Base-by-base conservation (phyloP, 2,797 vertebrate species). In the Poecilia picta region DNA sequence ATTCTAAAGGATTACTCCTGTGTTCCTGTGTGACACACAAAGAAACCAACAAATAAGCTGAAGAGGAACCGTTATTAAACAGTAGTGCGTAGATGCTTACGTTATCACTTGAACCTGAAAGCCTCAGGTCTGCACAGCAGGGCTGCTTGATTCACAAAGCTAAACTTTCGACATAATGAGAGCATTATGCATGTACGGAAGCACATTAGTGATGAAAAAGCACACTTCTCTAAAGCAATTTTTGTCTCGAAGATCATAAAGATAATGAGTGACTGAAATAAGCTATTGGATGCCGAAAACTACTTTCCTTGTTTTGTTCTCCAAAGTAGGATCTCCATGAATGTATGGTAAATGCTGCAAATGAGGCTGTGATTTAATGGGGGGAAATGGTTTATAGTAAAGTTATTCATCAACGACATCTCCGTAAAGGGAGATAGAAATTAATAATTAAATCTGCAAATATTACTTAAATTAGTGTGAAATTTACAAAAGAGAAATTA, bases 191-290 rank as follows among this genome's bases (percentile, higher is more conserved):
- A 62, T 36, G 18, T 53, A 33, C 47, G 16, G 43, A 6, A 28
- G 46, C 53, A 23, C 1, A 72, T 84, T 79, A 91, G 79, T 89
- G 87, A 89, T 86, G 73, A 25, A 75, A 12, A 53, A 45, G 78
- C 64, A 23, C 70, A 46, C 0, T 23, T 55, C 41, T 64, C 41
- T 79, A 53, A 79, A 83, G 45, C 23, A 20, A 74, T 88, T 47
- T n/a, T 8, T 66, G 31, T 86, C 55, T 53, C 75, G 62, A 39
- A 47, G 57, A 33, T 81, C 81, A 86, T 85, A 85, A 82, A 70
- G 64, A 62, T 80, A 87, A 87, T 80, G 43, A 84, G 80, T 78
- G 10, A 55, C 76, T 43, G n/a, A 71, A 76, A 66, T 74, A 28
- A 78, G 33, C 80, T 2, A 59, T 3, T 47, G 79, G 83, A 73